Conservation (phyloP, 2,888 invertebrate genomes). For the Synanthedon vespiformis region DNA sequence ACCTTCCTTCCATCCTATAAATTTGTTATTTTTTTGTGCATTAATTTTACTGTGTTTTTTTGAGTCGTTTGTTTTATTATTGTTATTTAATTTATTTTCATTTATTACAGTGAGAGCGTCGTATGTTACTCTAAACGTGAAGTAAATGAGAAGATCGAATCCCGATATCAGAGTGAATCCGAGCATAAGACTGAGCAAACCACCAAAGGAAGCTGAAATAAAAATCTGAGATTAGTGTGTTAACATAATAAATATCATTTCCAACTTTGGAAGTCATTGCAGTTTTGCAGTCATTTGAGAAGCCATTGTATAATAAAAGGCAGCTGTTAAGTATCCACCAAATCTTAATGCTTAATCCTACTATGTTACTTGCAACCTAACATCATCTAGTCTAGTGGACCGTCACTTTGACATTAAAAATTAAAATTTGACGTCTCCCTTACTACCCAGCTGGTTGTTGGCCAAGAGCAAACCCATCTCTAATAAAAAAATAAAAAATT, state of each 20-base stretch:
- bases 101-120: conserved; percentile 17
- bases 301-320: too few species aligned
- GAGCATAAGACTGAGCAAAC: conserved; percentile 75
- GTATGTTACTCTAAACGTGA: conserved; percentile 64
- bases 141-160: conserved; percentile 75
- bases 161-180: conserved; percentile 79
- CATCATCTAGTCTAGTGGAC: too few species aligned
- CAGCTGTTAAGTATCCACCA: too few species aligned
- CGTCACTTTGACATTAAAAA: too few species aligned
- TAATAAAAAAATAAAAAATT: too few species aligned
- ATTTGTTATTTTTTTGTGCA: neutral
- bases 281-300: too few species aligned
- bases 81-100: neutral
- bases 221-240: neutral
- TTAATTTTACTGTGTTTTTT: neutral
- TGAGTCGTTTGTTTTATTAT: neutral
- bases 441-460: too few species aligned
- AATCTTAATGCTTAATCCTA: too few species aligned
- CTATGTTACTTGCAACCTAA: too few species aligned
- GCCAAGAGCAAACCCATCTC: too few species aligned
- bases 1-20: neutral
- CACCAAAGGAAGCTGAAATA: conserved; percentile 75
- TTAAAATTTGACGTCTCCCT: too few species aligned
- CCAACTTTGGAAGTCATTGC: neutral
- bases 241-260: neutral